A percentile compares a stretch with the other conserved stretches of the same genome.
Evolutionary conservation across 1,140 invertebrate species (phyloP).

Genomic region (Diorhabda elongata): DNA sequence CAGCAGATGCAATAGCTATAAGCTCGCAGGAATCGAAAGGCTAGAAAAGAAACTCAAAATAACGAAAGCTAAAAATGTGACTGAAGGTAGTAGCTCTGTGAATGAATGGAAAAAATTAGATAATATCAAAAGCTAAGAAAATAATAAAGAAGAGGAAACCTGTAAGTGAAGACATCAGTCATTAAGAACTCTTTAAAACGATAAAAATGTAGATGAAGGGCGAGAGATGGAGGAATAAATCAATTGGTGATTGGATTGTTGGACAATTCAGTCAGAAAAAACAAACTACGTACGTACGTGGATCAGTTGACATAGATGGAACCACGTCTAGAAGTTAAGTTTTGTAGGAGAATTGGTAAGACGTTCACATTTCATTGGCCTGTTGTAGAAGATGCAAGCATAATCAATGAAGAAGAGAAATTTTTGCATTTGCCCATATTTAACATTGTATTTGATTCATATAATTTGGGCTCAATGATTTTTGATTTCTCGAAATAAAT

Average conservation of each 20-base stretch:
- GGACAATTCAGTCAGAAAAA: no score
- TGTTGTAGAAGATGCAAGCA: neutral
- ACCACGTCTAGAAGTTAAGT: neutral
- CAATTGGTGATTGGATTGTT: neutral
- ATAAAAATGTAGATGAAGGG: constrained; percentile 6
- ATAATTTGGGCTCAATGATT: neutral
- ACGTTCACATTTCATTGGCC: neutral
- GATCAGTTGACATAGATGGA: no score
- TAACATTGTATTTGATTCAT: neutral
- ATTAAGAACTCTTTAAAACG: constrained; percentile 1
- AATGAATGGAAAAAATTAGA: neutral
- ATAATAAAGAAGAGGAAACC: neutral
- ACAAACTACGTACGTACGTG: no score
- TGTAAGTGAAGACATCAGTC: neutral
- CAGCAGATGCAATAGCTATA: constrained; percentile 8
- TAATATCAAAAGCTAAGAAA: neutral
- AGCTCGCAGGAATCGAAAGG: neutral
- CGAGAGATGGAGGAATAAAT: neutral
- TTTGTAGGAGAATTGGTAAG: neutral
- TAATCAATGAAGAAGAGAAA: neutral
- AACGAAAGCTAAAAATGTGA: constrained; percentile 4
- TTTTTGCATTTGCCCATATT: neutral
- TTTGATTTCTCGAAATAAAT: neutral
- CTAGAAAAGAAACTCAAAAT: constrained; percentile 9
- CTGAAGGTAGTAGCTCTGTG: constrained; percentile 1